Evolutionary conservation across 1,140 invertebrate genomes (phyloP), one percentile per base, ranked within the genome.

Genomic region (Dolichoris vasculosae): DNA sequence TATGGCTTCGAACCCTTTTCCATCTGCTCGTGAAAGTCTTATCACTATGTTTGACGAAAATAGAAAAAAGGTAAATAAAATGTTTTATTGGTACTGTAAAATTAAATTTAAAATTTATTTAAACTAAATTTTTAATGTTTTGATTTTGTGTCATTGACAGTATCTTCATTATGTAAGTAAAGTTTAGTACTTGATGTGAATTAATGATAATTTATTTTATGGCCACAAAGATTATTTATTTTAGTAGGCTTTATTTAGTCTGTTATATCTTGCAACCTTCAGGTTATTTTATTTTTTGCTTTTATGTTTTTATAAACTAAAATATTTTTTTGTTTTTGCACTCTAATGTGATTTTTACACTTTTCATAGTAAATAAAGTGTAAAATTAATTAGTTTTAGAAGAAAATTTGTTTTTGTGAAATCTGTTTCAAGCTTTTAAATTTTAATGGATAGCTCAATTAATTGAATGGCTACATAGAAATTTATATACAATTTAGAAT

Each of bases 1-100:
- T 80, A 97, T 98, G 95, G 97, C 98, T 55, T 98, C 97, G 32
- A 98, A 98, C 95, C 97, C 98, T 17, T 97, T 98, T 90, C 95
- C 96, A 83, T 97, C 97, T 20, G 97, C 98, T 20, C 95, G 96
- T 87, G 98, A 99, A 94, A 97, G 96, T 92, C 94, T 99, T 11
- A 95, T 97, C 88, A 95, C 96, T 26, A 94, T 99, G 84, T 99
- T 99, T 93, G 97, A 99, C 93, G 98, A 99, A 93, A 98, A 97
- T 88, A 95, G 97, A 46, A 98, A 97, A 94, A 98, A 98, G 95
- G 97, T 98, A 94, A 90, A 89, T 91, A 85, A 71, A 48, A 59
- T 59, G 59, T 32, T 30, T 17, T 20, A 20, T 43, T 69, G 26
- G 46, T 35, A 73, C 35, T 69, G 63, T 46, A 80, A n/a, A 30